Conservation (phyloP, 2,113 vertebrate species). For the Oophaga pumilio region DNA sequence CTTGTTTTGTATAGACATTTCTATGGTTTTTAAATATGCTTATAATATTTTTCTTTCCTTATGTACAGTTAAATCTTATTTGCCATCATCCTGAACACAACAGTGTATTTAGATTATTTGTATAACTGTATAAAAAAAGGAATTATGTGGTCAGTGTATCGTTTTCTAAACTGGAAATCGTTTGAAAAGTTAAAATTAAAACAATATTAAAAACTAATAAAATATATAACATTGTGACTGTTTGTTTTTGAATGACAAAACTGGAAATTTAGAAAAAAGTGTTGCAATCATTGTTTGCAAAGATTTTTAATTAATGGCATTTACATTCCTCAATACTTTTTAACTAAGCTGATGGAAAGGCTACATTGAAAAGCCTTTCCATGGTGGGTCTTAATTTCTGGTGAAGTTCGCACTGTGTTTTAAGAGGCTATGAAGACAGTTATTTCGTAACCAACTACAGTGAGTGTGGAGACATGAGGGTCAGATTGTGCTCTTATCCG, state of each 20-base stretch:
- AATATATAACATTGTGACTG: constrained; percentile 66
- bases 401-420: too few species aligned
- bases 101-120: constrained; percentile 89
- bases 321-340: neutral
- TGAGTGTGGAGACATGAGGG: too few species aligned
- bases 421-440: too few species aligned
- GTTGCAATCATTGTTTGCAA: too few species aligned
- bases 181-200: constrained; percentile 83
- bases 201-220: constrained; percentile 84
- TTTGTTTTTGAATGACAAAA: neutral
- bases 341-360: too few species aligned
- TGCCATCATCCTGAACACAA: constrained; percentile 78
- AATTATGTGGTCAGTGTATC: constrained; percentile 83
- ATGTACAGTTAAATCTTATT: constrained; percentile 80
- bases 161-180: constrained; percentile 91
- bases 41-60: constrained; percentile 79
- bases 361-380: too few species aligned
- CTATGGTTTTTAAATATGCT: constrained; percentile 86
- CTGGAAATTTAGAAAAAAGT: neutral
- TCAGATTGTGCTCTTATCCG: too few species aligned
- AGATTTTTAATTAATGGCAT: neutral
- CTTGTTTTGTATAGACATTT: constrained; percentile 89
- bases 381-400: too few species aligned
- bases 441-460: too few species aligned
- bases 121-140: constrained; percentile 90